Evolutionary conservation across 2,888 invertebrate genomes (phyloP).

Genomic region (Brenthis hecate): DNA sequence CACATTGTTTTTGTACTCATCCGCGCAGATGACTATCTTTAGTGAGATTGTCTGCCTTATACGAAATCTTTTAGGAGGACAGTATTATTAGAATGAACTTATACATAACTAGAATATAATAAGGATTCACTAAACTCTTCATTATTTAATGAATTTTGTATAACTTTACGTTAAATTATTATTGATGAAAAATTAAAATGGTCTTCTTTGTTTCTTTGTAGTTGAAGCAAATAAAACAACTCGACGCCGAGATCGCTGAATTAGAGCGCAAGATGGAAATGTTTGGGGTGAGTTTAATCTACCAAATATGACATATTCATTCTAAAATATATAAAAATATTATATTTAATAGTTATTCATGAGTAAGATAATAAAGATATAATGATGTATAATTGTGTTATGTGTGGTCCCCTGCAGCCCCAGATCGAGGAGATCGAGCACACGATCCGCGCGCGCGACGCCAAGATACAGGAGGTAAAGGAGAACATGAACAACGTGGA

Average conservation of each 20-base stretch:
- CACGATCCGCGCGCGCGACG: conserved; percentile 87
- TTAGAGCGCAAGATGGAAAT: conserved; percentile 86
- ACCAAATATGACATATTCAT: no score
- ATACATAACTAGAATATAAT: no score
- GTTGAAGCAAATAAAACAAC: conserved; percentile 87
- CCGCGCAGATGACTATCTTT: no score
- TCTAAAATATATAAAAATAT: no score
- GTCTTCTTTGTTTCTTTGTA: conserved; percentile 53
- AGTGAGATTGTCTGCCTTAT: no score
- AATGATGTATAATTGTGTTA: neutral
- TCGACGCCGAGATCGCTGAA: conserved; percentile 85
- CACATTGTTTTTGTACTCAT: no score
- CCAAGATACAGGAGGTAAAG: conserved; percentile 94
- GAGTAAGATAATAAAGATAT: neutral
- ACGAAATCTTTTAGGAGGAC: no score
- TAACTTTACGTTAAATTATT: no score
- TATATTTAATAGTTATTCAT: neutral
- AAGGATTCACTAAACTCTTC: no score
- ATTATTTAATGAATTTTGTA: no score
- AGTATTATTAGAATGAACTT: no score
- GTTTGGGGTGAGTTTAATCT: conserved; percentile 82
- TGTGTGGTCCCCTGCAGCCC: conserved; percentile 66
- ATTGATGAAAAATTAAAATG: no score
- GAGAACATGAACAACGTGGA: conserved; percentile 98
- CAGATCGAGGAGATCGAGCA: conserved; percentile 87